These are phyloP conservation scores for Amphilophus citrinellus DNA, from an alignment of 2,113 vertebrate genomes.

Conservation along the genomic window DNA sequence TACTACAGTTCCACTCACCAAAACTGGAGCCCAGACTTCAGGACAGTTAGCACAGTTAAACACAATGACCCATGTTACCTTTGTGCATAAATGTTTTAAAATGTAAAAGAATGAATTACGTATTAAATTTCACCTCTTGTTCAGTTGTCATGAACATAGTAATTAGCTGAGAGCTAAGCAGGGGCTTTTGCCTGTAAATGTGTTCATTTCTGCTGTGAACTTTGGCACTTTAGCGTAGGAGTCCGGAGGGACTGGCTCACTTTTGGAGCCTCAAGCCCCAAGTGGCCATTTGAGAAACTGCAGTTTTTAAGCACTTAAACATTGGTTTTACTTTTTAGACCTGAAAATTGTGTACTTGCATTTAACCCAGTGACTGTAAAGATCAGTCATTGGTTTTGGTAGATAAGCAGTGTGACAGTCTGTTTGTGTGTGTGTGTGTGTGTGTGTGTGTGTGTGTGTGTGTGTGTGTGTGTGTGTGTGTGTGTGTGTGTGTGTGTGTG, in stretches of 20 bases:
- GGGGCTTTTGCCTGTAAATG: neutral
- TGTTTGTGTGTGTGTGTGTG: neutral
- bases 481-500: neutral
- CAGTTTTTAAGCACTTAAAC: neutral
- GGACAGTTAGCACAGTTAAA: too few species aligned
- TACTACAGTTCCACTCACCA: too few species aligned
- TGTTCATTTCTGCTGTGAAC: neutral
- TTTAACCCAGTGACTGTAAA: rapidly evolving
- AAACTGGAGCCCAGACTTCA: too few species aligned
- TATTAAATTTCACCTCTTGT: neutral
- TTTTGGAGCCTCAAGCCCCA: neutral
- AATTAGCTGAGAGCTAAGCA: too few species aligned
- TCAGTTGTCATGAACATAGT: too few species aligned
- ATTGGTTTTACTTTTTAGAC: neutral
- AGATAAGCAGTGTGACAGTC: neutral
- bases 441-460: too few species aligned
- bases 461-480: too few species aligned
- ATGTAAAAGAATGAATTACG: too few species aligned
- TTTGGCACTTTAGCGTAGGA: neutral
- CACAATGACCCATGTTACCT: too few species aligned
- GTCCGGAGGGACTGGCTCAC: neutral
- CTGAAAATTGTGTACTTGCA: neutral
- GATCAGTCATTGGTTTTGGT: neutral
- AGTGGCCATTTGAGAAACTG: neutral
- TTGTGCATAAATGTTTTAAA: too few species aligned